Percentiles rank a stretch among this genome's conserved stretches.
Conservation (phyloP, 64 coral and sea anemone species). For the Montipora sp. region DNA sequence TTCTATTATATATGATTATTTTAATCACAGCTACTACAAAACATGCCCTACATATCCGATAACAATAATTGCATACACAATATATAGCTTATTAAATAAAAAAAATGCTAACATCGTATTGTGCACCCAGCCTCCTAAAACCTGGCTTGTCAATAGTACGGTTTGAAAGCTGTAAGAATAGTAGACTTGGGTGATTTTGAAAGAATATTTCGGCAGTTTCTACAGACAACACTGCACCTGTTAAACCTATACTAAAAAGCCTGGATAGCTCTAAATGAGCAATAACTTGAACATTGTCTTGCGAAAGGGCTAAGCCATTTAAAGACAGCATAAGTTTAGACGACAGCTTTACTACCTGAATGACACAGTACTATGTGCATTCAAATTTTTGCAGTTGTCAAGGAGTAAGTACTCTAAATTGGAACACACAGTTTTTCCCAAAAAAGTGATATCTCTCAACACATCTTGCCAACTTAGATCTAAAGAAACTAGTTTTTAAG, state of each 20-base stretch:
- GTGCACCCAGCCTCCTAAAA: slow-evolving; percentile 44
- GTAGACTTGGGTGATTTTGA: neutral
- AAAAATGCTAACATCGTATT: slow-evolving; percentile 37
- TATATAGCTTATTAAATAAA: slow-evolving; percentile 3
- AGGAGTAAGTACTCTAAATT: slow-evolving; percentile 44
- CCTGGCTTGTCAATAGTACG: slow-evolving; percentile 1
- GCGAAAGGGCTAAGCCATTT: slow-evolving; percentile 25
- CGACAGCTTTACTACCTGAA: slow-evolving; percentile 11
- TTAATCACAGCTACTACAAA: slow-evolving; percentile 7
- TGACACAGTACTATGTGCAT: slow-evolving; percentile 11
- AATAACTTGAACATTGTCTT: slow-evolving; percentile 13
- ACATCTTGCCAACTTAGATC: slow-evolving; percentile 35
- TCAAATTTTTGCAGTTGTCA: slow-evolving; percentile 58
- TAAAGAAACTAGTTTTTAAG: slow-evolving; percentile 43
- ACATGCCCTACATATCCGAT: neutral
- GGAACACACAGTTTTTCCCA: slow-evolving; percentile 14
- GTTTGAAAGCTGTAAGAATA: too few species aligned
- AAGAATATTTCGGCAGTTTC: slow-evolving; percentile 31
- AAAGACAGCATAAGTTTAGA: slow-evolving; percentile 49
- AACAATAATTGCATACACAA: slow-evolving; percentile 3
- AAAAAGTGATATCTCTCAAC: slow-evolving; percentile 22
- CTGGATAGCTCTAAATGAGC: slow-evolving; percentile 27
- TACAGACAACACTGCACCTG: slow-evolving; percentile 23
- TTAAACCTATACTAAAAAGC: slow-evolving; percentile 28
- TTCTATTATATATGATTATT: slow-evolving; percentile 1